Conservation (phyloP, 2,113 vertebrate genomes). For the Megaleporinus macrocephalus region DNA sequence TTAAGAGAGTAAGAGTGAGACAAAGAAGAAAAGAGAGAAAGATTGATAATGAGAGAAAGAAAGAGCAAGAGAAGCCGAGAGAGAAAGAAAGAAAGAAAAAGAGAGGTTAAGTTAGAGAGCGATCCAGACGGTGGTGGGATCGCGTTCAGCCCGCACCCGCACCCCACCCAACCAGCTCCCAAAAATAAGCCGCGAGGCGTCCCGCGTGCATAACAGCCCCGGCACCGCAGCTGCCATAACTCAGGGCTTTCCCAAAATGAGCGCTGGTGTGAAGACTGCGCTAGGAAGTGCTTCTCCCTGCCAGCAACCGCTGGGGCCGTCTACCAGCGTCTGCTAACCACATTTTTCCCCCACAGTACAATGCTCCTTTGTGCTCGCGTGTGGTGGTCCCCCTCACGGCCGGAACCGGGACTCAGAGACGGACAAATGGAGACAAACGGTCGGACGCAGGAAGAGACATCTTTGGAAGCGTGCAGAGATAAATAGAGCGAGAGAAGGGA, state of each 20-base stretch:
- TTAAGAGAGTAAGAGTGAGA: too few species aligned
- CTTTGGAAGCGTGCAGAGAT: not conserved
- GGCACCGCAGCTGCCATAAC: slow-evolving; percentile 70
- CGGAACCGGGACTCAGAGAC: slow-evolving; percentile 51
- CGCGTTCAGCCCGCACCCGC: slow-evolving; percentile 53
- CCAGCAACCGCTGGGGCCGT: slow-evolving; percentile 75
- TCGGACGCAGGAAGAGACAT: not conserved
- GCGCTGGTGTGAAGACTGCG: slow-evolving; percentile 77
- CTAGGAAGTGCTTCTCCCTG: slow-evolving; percentile 78
- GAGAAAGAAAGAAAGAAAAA: slow-evolving; percentile 1
- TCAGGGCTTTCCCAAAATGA: slow-evolving; percentile 75
- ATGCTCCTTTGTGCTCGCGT: slow-evolving; percentile 79
- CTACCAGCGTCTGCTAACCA: slow-evolving; percentile 78
- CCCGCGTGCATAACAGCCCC: slow-evolving; percentile 59
- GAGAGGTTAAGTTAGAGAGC: not conserved
- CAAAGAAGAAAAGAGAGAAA: too few species aligned
- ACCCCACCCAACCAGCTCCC: slow-evolving; percentile 60
- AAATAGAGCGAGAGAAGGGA: too few species aligned
- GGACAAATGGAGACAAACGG: not conserved
- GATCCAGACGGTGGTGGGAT: slow-evolving; percentile 37
- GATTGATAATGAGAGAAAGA: not conserved
- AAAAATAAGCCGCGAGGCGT: slow-evolving; percentile 70
- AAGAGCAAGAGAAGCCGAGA: not conserved
- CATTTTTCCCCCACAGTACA: slow-evolving; percentile 78
- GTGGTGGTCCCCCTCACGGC: slow-evolving; percentile 67